Evolutionary conservation across 2,113 vertebrate genomes (phyloP).

Genomic region (Lipophrys pholis): DNA sequence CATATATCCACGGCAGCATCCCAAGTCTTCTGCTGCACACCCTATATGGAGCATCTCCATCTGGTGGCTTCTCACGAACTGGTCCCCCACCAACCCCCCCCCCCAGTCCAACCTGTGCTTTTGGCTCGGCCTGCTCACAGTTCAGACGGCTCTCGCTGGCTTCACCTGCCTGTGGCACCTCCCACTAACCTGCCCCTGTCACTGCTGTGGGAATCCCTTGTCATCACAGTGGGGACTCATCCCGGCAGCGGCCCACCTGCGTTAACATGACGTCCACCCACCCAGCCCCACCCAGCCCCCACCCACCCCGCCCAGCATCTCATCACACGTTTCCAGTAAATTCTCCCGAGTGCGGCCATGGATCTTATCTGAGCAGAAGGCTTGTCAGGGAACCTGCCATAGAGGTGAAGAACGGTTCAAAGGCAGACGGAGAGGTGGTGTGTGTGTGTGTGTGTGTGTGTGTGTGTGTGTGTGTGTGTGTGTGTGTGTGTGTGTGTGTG

Average conservation of each 20-base stretch:
- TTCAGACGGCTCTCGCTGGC: constrained; percentile 50
- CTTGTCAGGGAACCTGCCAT: constrained; percentile 60
- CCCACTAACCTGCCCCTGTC: constrained; percentile 70
- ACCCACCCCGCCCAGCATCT: too few species aligned
- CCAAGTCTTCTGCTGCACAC: constrained; percentile 37
- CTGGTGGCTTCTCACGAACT: constrained; percentile 59
- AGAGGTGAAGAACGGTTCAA: constrained; percentile 75
- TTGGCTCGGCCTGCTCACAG: too few species aligned
- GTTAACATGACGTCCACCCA: too few species aligned
- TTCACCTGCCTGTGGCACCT: constrained; percentile 58
- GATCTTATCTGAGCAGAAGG: constrained; percentile 65
- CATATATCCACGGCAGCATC: constrained; percentile 9
- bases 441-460: too few species aligned
- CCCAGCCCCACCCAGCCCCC: too few species aligned
- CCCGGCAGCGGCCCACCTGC: constrained; percentile 42
- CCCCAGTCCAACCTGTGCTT: too few species aligned
- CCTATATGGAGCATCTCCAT: constrained; percentile 65
- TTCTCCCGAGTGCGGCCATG: constrained; percentile 53
- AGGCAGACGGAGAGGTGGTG: constrained; percentile 29
- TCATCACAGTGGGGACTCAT: constrained; percentile 56
- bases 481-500: too few species aligned
- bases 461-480: too few species aligned
- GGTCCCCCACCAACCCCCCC: constrained; percentile 16
- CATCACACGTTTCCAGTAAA: constrained; percentile 2
- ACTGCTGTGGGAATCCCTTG: constrained; percentile 65